Percentiles rank a stretch among this genome's conserved stretches.
These are phyloP conservation scores for Lacerta viridis DNA, from an alignment of 2,797 vertebrate species.

Conservation along the genomic window DNA sequence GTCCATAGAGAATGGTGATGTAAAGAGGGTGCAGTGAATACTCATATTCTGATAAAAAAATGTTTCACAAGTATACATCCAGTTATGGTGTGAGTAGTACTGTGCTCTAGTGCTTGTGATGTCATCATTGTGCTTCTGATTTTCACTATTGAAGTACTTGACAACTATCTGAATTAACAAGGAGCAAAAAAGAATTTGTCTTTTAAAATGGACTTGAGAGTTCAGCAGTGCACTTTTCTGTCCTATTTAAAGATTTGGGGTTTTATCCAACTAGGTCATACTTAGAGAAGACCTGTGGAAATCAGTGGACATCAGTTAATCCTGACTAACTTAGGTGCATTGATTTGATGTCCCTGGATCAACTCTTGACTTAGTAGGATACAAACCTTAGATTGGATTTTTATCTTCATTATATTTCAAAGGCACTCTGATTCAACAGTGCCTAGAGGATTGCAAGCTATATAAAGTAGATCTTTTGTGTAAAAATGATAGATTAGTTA, in stretches of 20 bases:
- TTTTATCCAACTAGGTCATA: not conserved
- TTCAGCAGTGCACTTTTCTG: not conserved
- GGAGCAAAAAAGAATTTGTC: not conserved
- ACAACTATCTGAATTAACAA: not conserved
- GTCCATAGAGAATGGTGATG: not conserved
- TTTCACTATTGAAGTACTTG: not conserved
- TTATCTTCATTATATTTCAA: slow-evolving; percentile 8
- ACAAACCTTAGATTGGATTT: not conserved
- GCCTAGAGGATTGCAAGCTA: not conserved
- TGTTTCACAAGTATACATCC: slow-evolving; percentile 27
- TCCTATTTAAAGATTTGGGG: not conserved
- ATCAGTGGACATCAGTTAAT: no score
- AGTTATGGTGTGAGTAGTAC: not conserved
- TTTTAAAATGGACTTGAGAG: not conserved
- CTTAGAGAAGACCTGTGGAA: no score
- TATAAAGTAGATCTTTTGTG: not conserved
- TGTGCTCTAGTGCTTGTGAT: not conserved
- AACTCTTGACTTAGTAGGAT: no score
- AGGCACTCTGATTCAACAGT: not conserved
- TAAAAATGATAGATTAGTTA: not conserved
- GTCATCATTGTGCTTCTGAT: not conserved
- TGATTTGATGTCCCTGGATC: no score
- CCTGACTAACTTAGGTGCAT: no score
- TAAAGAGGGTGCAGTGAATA: slow-evolving; percentile 10
- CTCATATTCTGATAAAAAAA: not conserved